A percentile compares a stretch with the other conserved stretches of the same genome.
Evolutionary conservation across 1,140 invertebrate genomes (phyloP).

Genomic region (Mya arenaria): DNA sequence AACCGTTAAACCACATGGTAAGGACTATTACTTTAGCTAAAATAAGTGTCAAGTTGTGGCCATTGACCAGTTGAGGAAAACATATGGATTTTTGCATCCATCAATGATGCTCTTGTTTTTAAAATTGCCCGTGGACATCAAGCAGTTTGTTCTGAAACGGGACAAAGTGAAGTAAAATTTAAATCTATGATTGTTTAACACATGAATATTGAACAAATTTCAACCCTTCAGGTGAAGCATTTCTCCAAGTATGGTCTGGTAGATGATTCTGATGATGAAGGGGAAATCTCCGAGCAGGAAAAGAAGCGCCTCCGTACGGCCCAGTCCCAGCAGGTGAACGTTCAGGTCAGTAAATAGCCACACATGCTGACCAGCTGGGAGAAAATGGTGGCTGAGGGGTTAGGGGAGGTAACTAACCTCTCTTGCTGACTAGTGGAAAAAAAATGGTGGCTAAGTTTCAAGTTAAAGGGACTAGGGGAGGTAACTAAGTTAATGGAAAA

Average conservation of each 20-base stretch:
- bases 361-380: not conserved
- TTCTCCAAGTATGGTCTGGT: slow-evolving; percentile 97
- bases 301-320: slow-evolving; percentile 54
- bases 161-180: not conserved
- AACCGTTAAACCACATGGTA: too few species aligned
- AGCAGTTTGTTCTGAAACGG: not conserved
- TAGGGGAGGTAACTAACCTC: not conserved
- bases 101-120: too few species aligned
- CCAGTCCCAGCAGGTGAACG: slow-evolving; percentile 57
- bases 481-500: too few species aligned
- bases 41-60: too few species aligned
- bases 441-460: too few species aligned
- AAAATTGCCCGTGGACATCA: not conserved
- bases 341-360: slow-evolving; percentile 67
- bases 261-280: slow-evolving; percentile 94
- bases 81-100: too few species aligned
- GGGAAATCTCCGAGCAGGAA: slow-evolving; percentile 80
- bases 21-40: too few species aligned
- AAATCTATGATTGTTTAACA: not conserved
- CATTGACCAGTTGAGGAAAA: too few species aligned
- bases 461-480: too few species aligned
- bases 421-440: too few species aligned
- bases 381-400: not conserved
- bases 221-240: slow-evolving; percentile 91
- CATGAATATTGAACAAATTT: slow-evolving; percentile 46